A percentile compares a stretch with the other conserved stretches of the same genome.
These are phyloP conservation scores for Eidolon helvum DNA, from an alignment of 2,113 vertebrate species.

Conservation along the genomic window DNA sequence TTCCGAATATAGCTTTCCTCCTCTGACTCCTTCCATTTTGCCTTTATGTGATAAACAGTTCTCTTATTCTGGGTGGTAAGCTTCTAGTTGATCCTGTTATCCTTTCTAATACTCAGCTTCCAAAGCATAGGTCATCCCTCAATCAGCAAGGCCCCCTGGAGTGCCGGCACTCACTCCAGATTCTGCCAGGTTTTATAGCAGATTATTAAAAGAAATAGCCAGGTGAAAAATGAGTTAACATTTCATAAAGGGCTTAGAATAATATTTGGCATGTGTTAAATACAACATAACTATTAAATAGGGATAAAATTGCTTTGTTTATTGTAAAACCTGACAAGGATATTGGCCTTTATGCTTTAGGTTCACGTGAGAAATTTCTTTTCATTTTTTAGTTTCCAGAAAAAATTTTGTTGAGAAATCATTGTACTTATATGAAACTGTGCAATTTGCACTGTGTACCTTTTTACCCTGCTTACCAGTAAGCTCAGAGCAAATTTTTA, in stretches of 20 bases:
- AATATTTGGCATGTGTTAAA: slow-evolving; percentile 20
- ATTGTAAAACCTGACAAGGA: not conserved
- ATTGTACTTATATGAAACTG: not conserved
- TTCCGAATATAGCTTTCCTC: slow-evolving; percentile 1
- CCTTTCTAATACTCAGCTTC: not conserved
- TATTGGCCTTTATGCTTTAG: slow-evolving; percentile 29
- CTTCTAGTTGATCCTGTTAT: slow-evolving; percentile 26
- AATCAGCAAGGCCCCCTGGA: not conserved
- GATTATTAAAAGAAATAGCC: slow-evolving; percentile 8
- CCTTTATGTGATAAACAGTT: not conserved
- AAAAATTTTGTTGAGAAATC: slow-evolving; percentile 34
- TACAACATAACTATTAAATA: not conserved
- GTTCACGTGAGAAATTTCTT: not conserved
- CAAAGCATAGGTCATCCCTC: not conserved
- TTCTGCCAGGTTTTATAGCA: not conserved
- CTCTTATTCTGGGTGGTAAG: not conserved
- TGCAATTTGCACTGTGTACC: not conserved
- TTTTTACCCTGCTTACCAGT: slow-evolving; percentile 29
- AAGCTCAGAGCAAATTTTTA: slow-evolving; percentile 29
- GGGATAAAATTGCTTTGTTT: slow-evolving; percentile 20
- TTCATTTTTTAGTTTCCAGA: slow-evolving; percentile 15
- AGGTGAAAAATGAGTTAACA: not conserved
- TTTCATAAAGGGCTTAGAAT: slow-evolving; percentile 23
- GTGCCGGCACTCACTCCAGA: not conserved
- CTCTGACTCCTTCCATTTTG: slow-evolving; percentile 15